Evolutionary conservation across 2,113 vertebrate genomes (phyloP), one percentile per base, ranked within the genome.

Genomic region (Leiothrix lutea): DNA sequence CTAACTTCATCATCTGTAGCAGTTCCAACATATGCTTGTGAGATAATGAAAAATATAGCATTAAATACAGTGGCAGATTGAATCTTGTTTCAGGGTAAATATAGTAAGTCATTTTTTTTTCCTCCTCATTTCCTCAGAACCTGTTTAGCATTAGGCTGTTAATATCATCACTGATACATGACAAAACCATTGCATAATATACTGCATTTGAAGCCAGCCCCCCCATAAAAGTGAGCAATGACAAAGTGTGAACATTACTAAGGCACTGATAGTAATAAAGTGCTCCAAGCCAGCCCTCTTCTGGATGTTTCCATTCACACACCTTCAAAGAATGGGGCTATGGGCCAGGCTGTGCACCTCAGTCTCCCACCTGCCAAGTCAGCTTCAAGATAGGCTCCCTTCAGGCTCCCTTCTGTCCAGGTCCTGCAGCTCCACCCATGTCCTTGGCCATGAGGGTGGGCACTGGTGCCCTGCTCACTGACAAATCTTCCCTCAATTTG

Each of bases 31-130:
- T 99, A 99, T 99, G 99, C 98, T 99, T 97, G 96, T 96, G 91
- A 98, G 98, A 98, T 99, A 98, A 99, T 99, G 99, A 99, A 99
- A 99, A 98, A 98, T 98, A 98, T 96, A 98, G 97, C 98, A 98
- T 98, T 99, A 99, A 99, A 99, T 98, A 99, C 98, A 98, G 98
- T 98, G 97, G 98, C 98, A 98, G 98, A 99, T 98, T 98, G 98
- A 98, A 98, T 99, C 98, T 99, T 97, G 98, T 99, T 98, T 98
- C 98, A 98, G 98, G 97, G 98, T 98, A 99, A 98, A 98, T 98
- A 98, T 96, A 98, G 98, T 97, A 97, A 98, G 98, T 98, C 96
- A 96, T 98, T 98, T 97, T 98, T 97, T 98, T 98, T 97, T 96
- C 96, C 96, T 98, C 94, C 97, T 98, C 98, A 98, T 97, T 98